A percentile compares a stretch with the other conserved stretches of the same genome.
These are phyloP conservation scores for Cataglyphis albicans DNA, from an alignment of 2,888 invertebrate genomes.

Conservation along the genomic window DNA sequence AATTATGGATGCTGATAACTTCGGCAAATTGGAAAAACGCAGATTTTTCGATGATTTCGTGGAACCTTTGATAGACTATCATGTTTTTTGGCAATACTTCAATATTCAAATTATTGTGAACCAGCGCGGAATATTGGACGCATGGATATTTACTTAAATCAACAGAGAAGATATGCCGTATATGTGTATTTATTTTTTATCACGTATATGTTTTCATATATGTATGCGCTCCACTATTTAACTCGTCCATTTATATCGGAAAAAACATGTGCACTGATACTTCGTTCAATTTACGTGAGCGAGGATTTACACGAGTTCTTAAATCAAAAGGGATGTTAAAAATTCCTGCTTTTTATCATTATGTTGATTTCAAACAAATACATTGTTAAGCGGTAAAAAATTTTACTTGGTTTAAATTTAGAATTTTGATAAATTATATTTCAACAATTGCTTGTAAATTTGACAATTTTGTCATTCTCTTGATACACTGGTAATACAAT, in stretches of 20 bases:
- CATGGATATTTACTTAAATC: constrained; percentile 28
- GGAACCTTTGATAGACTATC: background rate
- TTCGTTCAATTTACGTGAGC: background rate
- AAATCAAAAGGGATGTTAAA: background rate
- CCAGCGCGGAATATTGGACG: background rate
- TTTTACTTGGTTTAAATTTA: background rate
- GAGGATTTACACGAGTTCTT: background rate
- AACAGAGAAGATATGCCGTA: background rate
- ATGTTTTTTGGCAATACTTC: background rate
- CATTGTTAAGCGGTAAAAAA: background rate
- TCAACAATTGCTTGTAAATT: background rate
- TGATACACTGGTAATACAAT: background rate
- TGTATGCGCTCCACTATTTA: background rate
- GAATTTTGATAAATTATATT: background rate
- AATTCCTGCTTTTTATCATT: background rate
- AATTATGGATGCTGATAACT: constrained; percentile 24
- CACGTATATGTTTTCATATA: background rate
- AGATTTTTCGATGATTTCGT: constrained; percentile 7
- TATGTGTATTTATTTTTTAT: background rate
- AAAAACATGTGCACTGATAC: background rate
- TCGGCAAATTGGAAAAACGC: background rate
- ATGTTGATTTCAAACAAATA: background rate
- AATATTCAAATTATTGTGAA: constrained; percentile 4
- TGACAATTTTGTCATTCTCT: background rate
- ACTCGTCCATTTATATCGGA: constrained; percentile 10